Base-by-base conservation (phyloP, 2,888 invertebrate species). In the Eupithecia centaureata region DNA sequence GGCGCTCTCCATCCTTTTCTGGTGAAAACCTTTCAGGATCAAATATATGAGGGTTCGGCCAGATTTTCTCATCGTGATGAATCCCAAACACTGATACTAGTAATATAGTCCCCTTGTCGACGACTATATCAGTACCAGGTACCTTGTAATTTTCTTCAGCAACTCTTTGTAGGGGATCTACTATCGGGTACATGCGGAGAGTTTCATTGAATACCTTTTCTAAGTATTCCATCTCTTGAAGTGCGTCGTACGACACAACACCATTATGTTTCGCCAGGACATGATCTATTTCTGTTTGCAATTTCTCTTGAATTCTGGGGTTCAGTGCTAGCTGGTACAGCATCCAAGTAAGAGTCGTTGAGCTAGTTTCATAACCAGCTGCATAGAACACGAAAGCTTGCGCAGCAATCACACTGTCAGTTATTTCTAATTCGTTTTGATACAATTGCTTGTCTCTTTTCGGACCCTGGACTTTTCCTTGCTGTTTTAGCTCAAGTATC, bases 331-430 rank as follows among this genome's bases (percentile, higher is more conserved):
- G 70, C 68, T 87, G 79, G 66, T 88, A 87, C 12, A 88, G 68
- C 38, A 86, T 70, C 57, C 84, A 90, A 0, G 86, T 70, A 72
- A 92, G 80, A 0, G 89, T 86, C 0, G 89, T 86, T 0, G 93
- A 87, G 51, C 86, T 88, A 0, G 92, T 92, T 72, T 92, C 93
- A 71, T 88, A 93, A 0, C 93, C 93, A 10, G 86, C 94, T 1
- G 82, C 79, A 67, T 89, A 92, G 73, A 93, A 92, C 18, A 91
- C 79, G 72, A 91, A 88, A 1, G 87, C 86, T 73, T 93, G 91
- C 0, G 91, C 87, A 1, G 84, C 82, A 25, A 90, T 86, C 0
- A 88, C 56, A 22, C 76, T 79, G 0, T 88, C 83, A 4, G 84
- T 83, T 13, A 89, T 70, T 68, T 84, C 81, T 25, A 85, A 18